Evolutionary conservation across 1,140 invertebrate species (phyloP).

Genomic region (Diplogasteroides magnus): DNA sequence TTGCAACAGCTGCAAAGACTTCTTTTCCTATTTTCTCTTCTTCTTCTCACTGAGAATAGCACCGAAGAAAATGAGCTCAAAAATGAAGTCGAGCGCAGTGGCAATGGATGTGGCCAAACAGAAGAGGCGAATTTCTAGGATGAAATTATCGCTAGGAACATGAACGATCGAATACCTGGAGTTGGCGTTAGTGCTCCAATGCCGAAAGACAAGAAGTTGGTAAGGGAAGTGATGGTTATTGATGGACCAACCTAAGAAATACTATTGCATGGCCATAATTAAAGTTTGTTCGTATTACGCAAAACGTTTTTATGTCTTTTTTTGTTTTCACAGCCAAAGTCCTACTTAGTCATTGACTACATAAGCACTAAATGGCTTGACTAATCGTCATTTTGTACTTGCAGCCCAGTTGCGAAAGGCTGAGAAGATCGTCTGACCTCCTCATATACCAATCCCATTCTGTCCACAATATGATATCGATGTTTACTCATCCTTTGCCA

Average conservation of each 20-base stretch:
- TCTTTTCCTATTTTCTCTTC: too few species aligned
- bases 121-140: constrained; percentile 61
- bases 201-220: constrained; percentile 91
- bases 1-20: constrained; percentile 32
- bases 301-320: neutral
- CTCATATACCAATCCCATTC: constrained; percentile 40
- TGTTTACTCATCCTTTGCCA: constrained; percentile 37
- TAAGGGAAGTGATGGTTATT: constrained; percentile 92
- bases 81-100: constrained; percentile 35
- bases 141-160: constrained; percentile 1
- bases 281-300: neutral
- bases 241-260: too few species aligned
- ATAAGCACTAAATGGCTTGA: constrained; percentile 12
- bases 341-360: neutral
- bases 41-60: too few species aligned
- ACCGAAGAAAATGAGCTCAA: constrained; percentile 37
- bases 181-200: constrained; percentile 91
- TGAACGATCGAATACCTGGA: constrained; percentile 36
- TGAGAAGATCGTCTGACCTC: too few species aligned
- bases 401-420: too few species aligned
- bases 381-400: neutral
- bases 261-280: too few species aligned
- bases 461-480: constrained; percentile 16
- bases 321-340: neutral
- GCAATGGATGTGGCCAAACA: constrained; percentile 38